phyloP scores from a whole-genome alignment of 1,140 invertebrate genomes.

The Planococcus citri region DNA sequence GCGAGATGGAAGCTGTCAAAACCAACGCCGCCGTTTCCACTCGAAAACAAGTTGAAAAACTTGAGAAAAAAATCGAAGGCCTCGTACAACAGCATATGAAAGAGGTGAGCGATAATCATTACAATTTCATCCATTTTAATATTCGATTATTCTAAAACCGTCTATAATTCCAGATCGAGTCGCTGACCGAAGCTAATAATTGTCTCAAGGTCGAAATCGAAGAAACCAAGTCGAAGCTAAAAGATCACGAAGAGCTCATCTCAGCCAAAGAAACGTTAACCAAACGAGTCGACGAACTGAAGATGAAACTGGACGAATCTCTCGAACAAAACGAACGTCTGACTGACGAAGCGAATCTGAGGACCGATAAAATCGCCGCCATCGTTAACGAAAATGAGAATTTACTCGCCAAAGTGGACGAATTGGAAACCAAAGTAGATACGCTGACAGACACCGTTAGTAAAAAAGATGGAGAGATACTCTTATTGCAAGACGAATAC shows the following conservation, averaged over 20 bases:
- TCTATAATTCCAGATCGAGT: not conserved
- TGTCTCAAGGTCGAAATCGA: not conserved
- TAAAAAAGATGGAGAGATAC: not conserved
- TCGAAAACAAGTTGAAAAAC: not conserved
- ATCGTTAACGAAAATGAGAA: not conserved
- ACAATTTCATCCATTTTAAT: not conserved
- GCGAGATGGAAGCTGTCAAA: not conserved
- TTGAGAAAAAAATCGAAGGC: not conserved
- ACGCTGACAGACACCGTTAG: not conserved
- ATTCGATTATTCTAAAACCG: too few relatives aligned
- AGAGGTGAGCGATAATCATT: not conserved
- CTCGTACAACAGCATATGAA: not conserved
- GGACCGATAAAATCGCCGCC: not conserved
- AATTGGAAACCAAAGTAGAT: not conserved
- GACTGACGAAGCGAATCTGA: not conserved
- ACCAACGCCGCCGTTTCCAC: not conserved
- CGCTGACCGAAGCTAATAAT: not conserved
- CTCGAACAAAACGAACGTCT: constrained; percentile 1
- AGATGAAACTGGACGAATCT: not conserved
- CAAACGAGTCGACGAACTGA: not conserved
- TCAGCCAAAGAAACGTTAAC: not conserved
- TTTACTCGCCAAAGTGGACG: not conserved
- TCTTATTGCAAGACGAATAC: not conserved
- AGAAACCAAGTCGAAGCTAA: not conserved
- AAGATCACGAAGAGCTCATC: not conserved